Evolutionary conservation across 2,888 invertebrate genomes (phyloP).

Genomic region (Podabrus alpinus): DNA sequence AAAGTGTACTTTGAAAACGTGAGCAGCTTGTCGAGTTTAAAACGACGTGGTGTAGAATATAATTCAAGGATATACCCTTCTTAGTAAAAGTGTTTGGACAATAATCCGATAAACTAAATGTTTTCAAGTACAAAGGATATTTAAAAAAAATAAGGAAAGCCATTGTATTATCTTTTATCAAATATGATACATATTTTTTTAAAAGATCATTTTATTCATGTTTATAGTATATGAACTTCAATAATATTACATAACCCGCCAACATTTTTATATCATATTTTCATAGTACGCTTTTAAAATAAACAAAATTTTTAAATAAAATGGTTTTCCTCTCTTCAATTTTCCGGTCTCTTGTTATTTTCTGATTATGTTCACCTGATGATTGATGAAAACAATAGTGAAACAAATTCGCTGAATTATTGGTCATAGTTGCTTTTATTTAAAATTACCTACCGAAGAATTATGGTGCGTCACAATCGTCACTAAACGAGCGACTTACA

Average conservation of each 20-base stretch:
- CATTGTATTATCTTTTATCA: neutral
- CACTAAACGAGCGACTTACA: no score
- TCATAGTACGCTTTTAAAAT: neutral
- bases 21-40: slow-evolving; percentile 22
- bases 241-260: neutral
- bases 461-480: no score
- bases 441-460: no score
- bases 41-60: slow-evolving; percentile 10
- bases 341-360: no score
- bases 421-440: no score
- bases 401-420: no score
- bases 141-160: neutral
- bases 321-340: no score
- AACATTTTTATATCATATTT: neutral
- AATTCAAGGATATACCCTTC: slow-evolving; percentile 12
- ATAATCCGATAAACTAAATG: neutral
- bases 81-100: neutral
- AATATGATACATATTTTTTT: neutral
- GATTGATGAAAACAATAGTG: no score
- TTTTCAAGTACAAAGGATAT: neutral
- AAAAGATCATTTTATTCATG: neutral
- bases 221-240: neutral
- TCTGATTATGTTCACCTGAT: no score
- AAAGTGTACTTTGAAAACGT: slow-evolving; percentile 33
- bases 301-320: no score